phyloP scores from a whole-genome alignment of 1,140 invertebrate genomes.

The Aphelinus atriplicis region DNA sequence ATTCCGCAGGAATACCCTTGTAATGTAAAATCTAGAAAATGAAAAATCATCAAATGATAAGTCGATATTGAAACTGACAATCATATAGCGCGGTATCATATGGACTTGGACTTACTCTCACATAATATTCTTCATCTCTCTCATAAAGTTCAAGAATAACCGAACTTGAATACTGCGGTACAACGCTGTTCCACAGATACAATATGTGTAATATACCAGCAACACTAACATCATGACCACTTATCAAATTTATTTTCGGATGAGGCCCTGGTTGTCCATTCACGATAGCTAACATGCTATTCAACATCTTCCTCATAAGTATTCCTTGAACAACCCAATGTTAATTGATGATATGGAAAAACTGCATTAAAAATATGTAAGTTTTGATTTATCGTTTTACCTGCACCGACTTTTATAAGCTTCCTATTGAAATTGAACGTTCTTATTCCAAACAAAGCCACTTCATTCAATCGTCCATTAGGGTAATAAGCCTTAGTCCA shows the following conservation, averaged over 20 bases:
- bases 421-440: conserved; percentile 60
- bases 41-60: background rate
- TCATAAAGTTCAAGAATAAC: conserved; percentile 56
- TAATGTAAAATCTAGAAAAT: conserved; percentile 8
- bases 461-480: conserved; percentile 39
- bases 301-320: background rate
- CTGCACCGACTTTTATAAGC: conserved; percentile 60
- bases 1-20: background rate
- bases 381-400: conserved; percentile 27
- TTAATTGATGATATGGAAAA: too few relatives aligned
- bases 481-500: conserved; percentile 52
- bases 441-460: conserved; percentile 57
- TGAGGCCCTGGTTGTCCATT: conserved; percentile 43
- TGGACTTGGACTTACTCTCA: conserved; percentile 38
- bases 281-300: background rate
- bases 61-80: too few relatives aligned
- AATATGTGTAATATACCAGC: conserved; percentile 73
- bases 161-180: conserved; percentile 67
- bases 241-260: conserved; percentile 69
- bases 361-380: too few relatives aligned
- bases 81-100: background rate
- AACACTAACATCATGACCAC: conserved; percentile 77
- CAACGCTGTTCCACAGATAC: conserved; percentile 70
- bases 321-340: background rate
- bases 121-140: conserved; percentile 35